Evolutionary conservation across 2,113 vertebrate species (phyloP), one percentile per base, ranked within the genome.

Genomic region (Istiophorus platypterus): DNA sequence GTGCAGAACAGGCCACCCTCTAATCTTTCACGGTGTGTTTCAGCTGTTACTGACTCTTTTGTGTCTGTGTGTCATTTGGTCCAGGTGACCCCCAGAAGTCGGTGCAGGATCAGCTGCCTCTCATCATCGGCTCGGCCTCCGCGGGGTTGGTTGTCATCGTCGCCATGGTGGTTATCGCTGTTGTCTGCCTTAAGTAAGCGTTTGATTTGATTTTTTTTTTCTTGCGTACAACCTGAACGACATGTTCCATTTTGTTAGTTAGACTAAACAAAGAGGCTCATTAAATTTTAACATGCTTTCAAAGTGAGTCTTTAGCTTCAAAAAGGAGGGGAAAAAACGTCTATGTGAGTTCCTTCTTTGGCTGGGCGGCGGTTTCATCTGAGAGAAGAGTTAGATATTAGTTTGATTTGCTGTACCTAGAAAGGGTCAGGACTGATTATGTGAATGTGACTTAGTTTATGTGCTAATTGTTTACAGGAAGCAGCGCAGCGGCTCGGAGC

Each of bases 181-280:
- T 99, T 0, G 97, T 99, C 89, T 99, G 97, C 92, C 97, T 99
- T 93, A 99, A 97, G 98, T 99, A 96, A 95, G 93, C 67, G 72
- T 87, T 78, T 68, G 78, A 74, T 87, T 39, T n/a, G n/a, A n/a
- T n/a, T n/a, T n/a, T n/a, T n/a, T 39, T 84, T 91, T 68, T 70
- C 81, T 78, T 65, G 59, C 83, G 39, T 54, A 80, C 72, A 73
- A 57, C 61, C 67, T 54, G 52, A 78, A 76, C 76, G 78, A 24
- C 80, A 69, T 82, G 89, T 81, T 90, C 80, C 74, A 82, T 63
- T 86, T 84, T 80, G 85, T 85, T 80, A 42, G 76, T 85, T 79
- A 81, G 79, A 47, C 63, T 8, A 65, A 88, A 91, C 86, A 89
- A 85, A 92, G 72, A 68, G 18, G 52, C 85, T 85, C 75, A 87